A percentile compares a stretch with the other conserved stretches of the same genome.
These are phyloP conservation scores for Meliscaeva auricollis DNA, from an alignment of 2,888 invertebrate genomes.

Conservation along the genomic window DNA sequence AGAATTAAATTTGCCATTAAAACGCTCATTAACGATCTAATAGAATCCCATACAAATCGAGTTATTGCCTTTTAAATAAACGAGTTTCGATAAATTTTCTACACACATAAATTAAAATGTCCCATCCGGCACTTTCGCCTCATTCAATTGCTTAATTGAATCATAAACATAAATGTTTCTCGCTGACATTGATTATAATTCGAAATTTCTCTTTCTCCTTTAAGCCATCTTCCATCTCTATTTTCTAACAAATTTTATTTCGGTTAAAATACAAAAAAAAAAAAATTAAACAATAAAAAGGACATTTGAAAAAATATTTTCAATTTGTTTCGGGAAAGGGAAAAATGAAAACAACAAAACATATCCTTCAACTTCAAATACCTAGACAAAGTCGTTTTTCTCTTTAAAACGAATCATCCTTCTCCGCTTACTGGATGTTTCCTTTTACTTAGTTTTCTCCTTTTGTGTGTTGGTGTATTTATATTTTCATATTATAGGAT, in stretches of 20 bases:
- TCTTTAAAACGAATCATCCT: background rate
- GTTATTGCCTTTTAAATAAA: conserved; percentile 70
- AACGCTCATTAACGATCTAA: conserved; percentile 58
- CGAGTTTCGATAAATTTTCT: conserved; percentile 58
- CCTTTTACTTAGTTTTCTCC: conserved; percentile 3
- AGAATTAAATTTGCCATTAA: conserved; percentile 54
- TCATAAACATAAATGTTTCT: conserved; percentile 66
- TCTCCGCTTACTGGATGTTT: background rate
- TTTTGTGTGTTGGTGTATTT: background rate
- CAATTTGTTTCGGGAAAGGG: background rate
- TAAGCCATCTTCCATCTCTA: background rate
- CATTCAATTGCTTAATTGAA: conserved; percentile 59
- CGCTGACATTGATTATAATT: conserved; percentile 66
- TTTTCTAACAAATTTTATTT: background rate
- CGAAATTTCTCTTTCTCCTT: background rate
- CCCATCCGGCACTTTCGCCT: conserved; percentile 13
- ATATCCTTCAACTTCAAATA: conserved; percentile 54
- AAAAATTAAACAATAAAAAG: too few species aligned
- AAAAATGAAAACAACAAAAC: conserved; percentile 1
- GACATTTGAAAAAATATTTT: background rate
- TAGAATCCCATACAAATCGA: conserved; percentile 59
- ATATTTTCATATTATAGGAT: conserved; percentile 62
- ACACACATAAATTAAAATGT: conserved; percentile 43
- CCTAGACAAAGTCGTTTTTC: background rate
- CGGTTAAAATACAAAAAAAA: too few species aligned